Percentiles rank a stretch among this genome's conserved stretches.
Conservation (phyloP, 2,888 invertebrate species). For the Choristoneura rosaceana region DNA sequence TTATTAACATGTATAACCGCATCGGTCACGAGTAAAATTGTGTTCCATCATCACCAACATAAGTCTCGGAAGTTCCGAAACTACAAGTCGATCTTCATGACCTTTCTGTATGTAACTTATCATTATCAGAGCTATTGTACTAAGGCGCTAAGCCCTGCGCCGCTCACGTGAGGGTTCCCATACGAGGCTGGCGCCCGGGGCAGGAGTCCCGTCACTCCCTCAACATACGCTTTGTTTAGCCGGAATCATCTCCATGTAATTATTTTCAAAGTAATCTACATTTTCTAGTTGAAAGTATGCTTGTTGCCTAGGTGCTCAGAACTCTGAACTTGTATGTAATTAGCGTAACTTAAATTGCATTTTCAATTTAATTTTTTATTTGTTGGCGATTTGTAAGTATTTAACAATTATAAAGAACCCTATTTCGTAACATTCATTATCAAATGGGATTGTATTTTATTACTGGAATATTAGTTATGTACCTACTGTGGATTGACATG, state of each 20-base stretch:
- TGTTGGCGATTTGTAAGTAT: too few species aligned
- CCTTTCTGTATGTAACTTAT: conserved; percentile 33
- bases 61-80: background rate
- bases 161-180: conserved; percentile 64
- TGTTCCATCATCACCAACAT: too few species aligned
- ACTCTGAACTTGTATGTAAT: background rate
- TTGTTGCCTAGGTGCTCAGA: background rate
- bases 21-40: too few species aligned
- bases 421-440: too few species aligned
- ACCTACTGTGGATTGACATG: background rate
- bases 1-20: too few species aligned
- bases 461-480: too few species aligned
- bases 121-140: conserved; percentile 17
- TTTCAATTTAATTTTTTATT: too few species aligned
- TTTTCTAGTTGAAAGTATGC: conserved; percentile 57
- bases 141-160: conserved; percentile 41
- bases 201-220: conserved; percentile 63
- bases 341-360: background rate
- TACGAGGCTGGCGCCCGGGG: conserved; percentile 67
- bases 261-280: conserved; percentile 73
- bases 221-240: conserved; percentile 77
- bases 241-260: conserved; percentile 72
- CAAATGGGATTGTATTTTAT: too few species aligned
- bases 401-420: too few species aligned
- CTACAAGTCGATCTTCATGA: background rate